Conservation (phyloP, 1,140 invertebrate species). For the Tetranychus urticae region DNA sequence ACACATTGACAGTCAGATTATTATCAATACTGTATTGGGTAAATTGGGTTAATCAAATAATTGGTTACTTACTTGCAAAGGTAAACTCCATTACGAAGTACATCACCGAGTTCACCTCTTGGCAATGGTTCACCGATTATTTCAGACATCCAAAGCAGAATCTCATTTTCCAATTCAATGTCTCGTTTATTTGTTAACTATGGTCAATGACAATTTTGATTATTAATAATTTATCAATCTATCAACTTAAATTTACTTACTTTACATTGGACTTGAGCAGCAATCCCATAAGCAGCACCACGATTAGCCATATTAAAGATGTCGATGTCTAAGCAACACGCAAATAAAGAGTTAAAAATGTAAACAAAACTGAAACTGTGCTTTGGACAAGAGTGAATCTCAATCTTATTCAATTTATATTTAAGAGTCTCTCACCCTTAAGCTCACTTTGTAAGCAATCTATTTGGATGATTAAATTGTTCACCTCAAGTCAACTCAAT, state of each 20-base stretch:
- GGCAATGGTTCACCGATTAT: conserved; percentile 65
- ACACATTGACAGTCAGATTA: too few relatives aligned
- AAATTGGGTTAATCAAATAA: background rate
- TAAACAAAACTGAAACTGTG: too few relatives aligned
- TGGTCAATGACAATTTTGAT: background rate
- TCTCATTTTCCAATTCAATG: conserved; percentile 58
- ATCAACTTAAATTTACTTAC: conserved; percentile 8
- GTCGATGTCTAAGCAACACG: too few relatives aligned
- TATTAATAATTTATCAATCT: background rate
- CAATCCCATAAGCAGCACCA: conserved; percentile 16
- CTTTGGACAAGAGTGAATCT: too few relatives aligned
- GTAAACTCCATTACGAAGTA: conserved; percentile 67
- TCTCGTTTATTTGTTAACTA: conserved; percentile 37
- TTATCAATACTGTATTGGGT: background rate
- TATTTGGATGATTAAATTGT: too few relatives aligned
- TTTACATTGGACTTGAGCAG: conserved; percentile 18
- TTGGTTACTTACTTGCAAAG: conserved; percentile 36
- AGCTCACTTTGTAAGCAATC: too few relatives aligned
- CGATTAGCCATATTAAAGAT: conserved; percentile 14
- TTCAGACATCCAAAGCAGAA: conserved; percentile 69
- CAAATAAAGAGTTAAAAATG: too few relatives aligned
- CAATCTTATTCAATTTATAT: too few relatives aligned
- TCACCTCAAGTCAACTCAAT: too few relatives aligned
- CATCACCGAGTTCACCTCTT: conserved; percentile 50
- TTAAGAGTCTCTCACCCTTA: too few relatives aligned